These are phyloP conservation scores for Prionailurus viverrinus DNA, from an alignment of 2,113 vertebrate species.

Conservation along the genomic window DNA sequence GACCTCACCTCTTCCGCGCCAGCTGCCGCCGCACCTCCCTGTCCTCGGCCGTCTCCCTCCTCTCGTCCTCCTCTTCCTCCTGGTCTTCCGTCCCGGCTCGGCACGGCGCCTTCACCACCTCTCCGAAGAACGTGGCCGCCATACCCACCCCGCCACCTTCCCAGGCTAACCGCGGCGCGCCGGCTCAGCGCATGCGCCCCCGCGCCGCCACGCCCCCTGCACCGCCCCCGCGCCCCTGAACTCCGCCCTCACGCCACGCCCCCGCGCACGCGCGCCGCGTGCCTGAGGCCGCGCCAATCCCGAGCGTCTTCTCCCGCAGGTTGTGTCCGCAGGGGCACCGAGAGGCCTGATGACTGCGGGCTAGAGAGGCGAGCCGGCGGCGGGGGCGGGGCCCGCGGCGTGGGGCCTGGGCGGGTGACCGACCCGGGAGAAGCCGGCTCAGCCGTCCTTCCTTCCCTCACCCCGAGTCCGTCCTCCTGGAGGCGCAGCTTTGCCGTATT, in stretches of 20 bases:
- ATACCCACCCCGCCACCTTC: accelerated
- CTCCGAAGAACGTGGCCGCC: conserved; percentile 90
- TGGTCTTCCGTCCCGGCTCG: conserved; percentile 89
- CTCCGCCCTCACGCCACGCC: neutral
- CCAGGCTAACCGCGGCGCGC: accelerated
- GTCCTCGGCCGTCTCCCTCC: conserved; percentile 84
- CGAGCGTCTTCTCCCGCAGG: accelerated
- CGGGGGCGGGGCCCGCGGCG: neutral
- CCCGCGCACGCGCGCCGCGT: neutral
- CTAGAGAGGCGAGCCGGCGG: neutral
- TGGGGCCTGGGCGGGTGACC: accelerated
- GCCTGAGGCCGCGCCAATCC: accelerated
- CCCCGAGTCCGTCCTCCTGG: neutral
- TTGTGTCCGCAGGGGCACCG: accelerated
- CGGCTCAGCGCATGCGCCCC: neutral
- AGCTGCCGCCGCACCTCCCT: conserved; percentile 86
- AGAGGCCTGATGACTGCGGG: neutral
- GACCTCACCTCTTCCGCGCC: conserved; percentile 86
- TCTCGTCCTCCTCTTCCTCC: conserved; percentile 81
- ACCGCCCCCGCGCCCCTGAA: neutral
- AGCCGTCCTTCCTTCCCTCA: too few relatives aligned
- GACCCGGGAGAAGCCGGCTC: accelerated
- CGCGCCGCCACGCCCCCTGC: accelerated
- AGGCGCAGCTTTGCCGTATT: neutral
- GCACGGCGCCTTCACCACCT: conserved; percentile 86